These are phyloP conservation scores for Indri indri DNA, from an alignment of 2,113 vertebrate species.

Conservation along the genomic window DNA sequence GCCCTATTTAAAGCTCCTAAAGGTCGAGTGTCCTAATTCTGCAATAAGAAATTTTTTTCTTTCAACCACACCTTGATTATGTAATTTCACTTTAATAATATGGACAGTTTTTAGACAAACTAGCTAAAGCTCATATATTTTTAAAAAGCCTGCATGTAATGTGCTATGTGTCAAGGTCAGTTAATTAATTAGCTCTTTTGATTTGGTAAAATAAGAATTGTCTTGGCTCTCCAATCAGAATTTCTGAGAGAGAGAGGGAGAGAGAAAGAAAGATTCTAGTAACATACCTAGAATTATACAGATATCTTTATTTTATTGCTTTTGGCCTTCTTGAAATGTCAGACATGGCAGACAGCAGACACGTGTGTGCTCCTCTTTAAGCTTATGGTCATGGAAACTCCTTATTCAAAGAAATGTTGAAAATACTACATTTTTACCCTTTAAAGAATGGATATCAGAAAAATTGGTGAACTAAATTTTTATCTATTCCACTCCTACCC, in stretches of 20 bases:
- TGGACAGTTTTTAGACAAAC: not conserved
- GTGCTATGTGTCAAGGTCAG: not conserved
- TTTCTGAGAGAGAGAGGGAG: not conserved
- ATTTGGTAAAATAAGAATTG: constrained; percentile 18
- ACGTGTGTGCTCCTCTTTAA: not conserved
- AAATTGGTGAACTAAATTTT: not conserved
- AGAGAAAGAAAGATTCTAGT: not conserved
- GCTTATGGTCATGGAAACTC: not conserved
- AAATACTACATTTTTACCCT: not conserved
- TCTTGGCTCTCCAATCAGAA: not conserved
- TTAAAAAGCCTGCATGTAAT: not conserved
- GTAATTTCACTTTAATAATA: constrained; percentile 27
- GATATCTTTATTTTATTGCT: not conserved
- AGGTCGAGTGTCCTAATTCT: not conserved
- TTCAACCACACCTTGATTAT: not conserved
- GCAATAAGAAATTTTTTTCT: not conserved
- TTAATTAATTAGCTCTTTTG: not conserved
- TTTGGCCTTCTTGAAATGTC: not conserved
- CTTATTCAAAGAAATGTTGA: constrained; percentile 3
- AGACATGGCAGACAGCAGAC: not conserved
- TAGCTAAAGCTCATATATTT: not conserved
- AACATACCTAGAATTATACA: not conserved
- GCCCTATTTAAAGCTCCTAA: not conserved
- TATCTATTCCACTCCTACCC: not conserved
- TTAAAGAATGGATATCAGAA: not conserved